Conservation (phyloP, 2,888 invertebrate genomes). For the Thecophora atra region DNA sequence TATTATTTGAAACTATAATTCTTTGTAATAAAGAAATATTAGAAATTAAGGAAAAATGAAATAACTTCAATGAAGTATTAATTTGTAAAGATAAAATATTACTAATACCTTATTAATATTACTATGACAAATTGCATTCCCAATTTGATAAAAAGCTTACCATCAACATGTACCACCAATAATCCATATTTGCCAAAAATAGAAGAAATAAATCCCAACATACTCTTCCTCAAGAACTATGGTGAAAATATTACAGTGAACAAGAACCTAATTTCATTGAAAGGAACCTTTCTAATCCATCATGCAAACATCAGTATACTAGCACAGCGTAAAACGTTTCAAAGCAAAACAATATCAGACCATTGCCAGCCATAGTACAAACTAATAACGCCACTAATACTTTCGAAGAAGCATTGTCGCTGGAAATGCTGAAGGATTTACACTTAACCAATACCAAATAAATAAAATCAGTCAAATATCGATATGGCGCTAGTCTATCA, state of each 20-base stretch:
- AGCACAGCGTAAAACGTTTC: conserved; percentile 16
- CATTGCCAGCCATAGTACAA: conserved; percentile 26
- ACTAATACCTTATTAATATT: conserved; percentile 22
- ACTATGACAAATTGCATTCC: conserved; percentile 6
- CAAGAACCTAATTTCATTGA: background rate
- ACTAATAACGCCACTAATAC: conserved; percentile 13
- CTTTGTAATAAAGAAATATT: conserved; percentile 35
- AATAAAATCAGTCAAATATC: conserved; percentile 21
- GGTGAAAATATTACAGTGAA: conserved; percentile 16
- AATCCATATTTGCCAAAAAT: conserved; percentile 21
- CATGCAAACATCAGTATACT: conserved; percentile 15
- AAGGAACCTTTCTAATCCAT: conserved; percentile 27
- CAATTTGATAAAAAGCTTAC: conserved; percentile 13
- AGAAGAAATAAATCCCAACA: conserved; percentile 21
- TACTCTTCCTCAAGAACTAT: conserved; percentile 28
- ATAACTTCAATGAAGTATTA: conserved; percentile 39
- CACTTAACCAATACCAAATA: conserved; percentile 25
- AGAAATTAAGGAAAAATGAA: conserved; percentile 38
- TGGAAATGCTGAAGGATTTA: conserved; percentile 23
- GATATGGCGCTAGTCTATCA: conserved; percentile 21
- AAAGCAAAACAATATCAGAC: conserved; percentile 20
- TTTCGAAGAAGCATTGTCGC: conserved; percentile 19
- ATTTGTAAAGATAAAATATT: conserved; percentile 42
- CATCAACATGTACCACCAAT: background rate
- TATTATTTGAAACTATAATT: conserved; percentile 36